Evolutionary conservation across 2,888 invertebrate genomes (phyloP).

Genomic region (Actias luna): DNA sequence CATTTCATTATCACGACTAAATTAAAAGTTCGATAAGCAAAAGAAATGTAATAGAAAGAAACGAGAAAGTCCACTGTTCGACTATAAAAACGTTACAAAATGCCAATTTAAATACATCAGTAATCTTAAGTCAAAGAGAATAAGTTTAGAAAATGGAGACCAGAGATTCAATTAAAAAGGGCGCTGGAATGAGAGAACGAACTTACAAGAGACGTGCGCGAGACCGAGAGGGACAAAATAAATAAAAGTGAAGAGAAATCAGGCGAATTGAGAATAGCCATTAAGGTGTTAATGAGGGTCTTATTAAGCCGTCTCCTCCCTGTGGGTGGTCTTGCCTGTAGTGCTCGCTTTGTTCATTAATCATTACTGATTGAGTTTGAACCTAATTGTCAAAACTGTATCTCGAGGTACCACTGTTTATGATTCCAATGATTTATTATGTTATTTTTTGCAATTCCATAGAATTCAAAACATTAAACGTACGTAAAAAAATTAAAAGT

Average conservation of each 20-base stretch:
- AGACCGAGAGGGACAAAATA: conserved; percentile 62
- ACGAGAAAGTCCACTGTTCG: conserved; percentile 40
- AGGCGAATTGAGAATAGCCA: conserved; percentile 80
- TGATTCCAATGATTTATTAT: too few relatives aligned
- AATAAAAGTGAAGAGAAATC: conserved; percentile 75
- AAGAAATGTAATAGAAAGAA: conserved; percentile 42
- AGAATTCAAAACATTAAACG: too few relatives aligned
- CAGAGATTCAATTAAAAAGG: conserved; percentile 76
- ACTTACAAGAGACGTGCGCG: conserved; percentile 45
- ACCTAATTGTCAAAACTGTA: conserved; percentile 72
- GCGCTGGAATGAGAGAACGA: conserved; percentile 50
- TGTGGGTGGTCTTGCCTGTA: conserved; percentile 74
- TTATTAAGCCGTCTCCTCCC: conserved; percentile 80
- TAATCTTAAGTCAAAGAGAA: conserved; percentile 80
- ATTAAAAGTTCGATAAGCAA: conserved; percentile 68
- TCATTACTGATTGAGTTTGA: conserved; percentile 67
- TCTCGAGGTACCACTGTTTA: conserved; percentile 43
- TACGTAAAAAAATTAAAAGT: too few relatives aligned
- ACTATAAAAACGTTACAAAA: conserved; percentile 76
- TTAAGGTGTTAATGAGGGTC: conserved; percentile 81
- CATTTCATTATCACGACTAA: conserved; percentile 59
- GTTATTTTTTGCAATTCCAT: too few relatives aligned
- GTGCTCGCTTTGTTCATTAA: conserved; percentile 73
- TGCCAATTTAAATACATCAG: conserved; percentile 78
- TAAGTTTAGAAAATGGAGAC: conserved; percentile 75